A percentile compares a stretch with the other conserved stretches of the same genome.
Conservation (phyloP, 2,113 vertebrate genomes). For the Notiomystis cincta region DNA sequence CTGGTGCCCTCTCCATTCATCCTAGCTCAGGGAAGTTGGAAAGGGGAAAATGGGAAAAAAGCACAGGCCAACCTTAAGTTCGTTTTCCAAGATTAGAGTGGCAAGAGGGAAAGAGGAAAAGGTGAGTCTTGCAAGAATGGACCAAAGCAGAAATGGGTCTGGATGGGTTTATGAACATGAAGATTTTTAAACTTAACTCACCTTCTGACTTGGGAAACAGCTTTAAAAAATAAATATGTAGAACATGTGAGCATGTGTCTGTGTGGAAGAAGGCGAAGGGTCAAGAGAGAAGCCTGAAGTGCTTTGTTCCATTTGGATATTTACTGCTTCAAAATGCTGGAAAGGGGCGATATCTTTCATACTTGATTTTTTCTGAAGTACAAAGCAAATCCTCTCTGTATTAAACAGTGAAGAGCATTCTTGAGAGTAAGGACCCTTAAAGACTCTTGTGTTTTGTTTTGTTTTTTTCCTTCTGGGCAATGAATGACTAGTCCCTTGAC, state of each 20-base stretch:
- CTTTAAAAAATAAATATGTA: background rate
- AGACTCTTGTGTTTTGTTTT: conserved; percentile 55
- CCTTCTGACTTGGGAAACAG: background rate
- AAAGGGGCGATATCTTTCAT: conserved; percentile 19
- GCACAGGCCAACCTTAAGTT: accelerated
- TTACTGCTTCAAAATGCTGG: conserved; percentile 24
- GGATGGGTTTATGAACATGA: background rate
- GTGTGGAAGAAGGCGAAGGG: background rate
- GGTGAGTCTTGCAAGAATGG: background rate
- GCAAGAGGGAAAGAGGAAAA: background rate
- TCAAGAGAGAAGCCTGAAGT: conserved; percentile 14
- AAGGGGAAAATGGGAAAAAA: background rate
- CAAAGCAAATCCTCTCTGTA: conserved; percentile 58
- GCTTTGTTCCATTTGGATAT: conserved; percentile 10
- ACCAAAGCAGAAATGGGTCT: background rate
- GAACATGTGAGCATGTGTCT: background rate
- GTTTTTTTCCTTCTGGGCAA: conserved; percentile 61
- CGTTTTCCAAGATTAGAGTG: background rate
- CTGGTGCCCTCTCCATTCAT: background rate
- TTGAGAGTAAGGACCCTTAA: conserved; percentile 64
- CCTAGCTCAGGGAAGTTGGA: background rate
- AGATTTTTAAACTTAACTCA: background rate
- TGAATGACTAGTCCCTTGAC: conserved; percentile 60
- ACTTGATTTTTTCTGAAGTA: conserved; percentile 34
- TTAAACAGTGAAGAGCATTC: conserved; percentile 52